Evolutionary conservation across 2,888 invertebrate species (phyloP).

Genomic region (Marronus borbonicus): DNA sequence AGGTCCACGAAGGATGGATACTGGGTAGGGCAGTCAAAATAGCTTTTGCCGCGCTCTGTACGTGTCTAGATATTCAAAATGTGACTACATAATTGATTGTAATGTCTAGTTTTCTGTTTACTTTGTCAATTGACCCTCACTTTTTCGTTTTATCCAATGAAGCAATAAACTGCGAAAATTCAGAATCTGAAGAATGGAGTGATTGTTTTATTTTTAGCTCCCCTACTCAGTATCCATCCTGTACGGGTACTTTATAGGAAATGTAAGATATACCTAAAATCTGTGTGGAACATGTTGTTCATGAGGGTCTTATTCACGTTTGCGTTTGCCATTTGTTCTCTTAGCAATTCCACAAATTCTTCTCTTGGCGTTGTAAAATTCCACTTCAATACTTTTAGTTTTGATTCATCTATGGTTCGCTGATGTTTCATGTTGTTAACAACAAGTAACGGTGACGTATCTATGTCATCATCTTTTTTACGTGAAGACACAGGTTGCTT

Average conservation of each 20-base stretch:
- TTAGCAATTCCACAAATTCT: conserved; percentile 94
- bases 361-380: conserved; percentile 94
- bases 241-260: conserved; percentile 10
- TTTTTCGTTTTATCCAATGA: too few relatives aligned
- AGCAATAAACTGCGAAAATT: too few relatives aligned
- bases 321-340: conserved; percentile 91
- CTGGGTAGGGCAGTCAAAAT: too few relatives aligned
- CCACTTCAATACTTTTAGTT: conserved; percentile 94
- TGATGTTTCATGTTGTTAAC: conserved; percentile 93
- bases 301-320: conserved; percentile 90
- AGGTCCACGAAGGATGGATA: too few relatives aligned
- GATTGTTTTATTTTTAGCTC: too few relatives aligned
- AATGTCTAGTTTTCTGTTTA: too few relatives aligned
- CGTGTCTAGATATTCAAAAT: too few relatives aligned
- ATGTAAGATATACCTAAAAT: conserved; percentile 79
- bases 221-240: too few relatives aligned
- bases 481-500: conserved; percentile 71
- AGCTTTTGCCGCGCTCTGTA: too few relatives aligned
- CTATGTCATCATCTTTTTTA: conserved; percentile 91
- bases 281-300: conserved; percentile 94
- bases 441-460: conserved; percentile 84
- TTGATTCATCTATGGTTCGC: conserved; percentile 94
- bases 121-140: too few relatives aligned
- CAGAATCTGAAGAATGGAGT: too few relatives aligned
- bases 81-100: too few relatives aligned